These are phyloP conservation scores for Parthenolecanium corni DNA, from an alignment of 2,888 invertebrate species.

Conservation along the genomic window DNA sequence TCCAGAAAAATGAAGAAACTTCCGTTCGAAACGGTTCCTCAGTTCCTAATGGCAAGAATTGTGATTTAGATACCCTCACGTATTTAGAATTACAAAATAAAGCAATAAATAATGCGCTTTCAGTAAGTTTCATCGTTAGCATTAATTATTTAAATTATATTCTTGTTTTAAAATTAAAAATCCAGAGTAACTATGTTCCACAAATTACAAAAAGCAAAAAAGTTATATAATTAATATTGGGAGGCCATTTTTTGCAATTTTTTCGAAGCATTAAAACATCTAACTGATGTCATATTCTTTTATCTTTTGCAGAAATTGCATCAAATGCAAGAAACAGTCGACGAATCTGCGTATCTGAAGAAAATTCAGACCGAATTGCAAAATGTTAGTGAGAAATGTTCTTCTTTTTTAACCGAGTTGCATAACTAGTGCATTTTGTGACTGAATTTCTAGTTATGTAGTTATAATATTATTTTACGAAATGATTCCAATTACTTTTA, in stretches of 20 bases:
- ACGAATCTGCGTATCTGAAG: background rate
- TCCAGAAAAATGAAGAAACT: too few relatives aligned
- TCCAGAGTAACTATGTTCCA: too few relatives aligned
- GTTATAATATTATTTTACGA: too few relatives aligned
- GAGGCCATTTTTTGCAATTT: background rate
- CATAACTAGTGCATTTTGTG: too few relatives aligned
- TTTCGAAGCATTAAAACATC: background rate
- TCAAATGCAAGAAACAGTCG: constrained; percentile 4
- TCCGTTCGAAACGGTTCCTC: too few relatives aligned
- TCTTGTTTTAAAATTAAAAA: too few relatives aligned
- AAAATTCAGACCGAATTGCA: background rate
- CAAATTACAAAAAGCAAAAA: too few relatives aligned
- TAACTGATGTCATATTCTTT: background rate
- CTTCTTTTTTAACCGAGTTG: background rate
- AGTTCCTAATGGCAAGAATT: too few relatives aligned
- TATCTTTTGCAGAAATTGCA: background rate
- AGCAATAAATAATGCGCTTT: background rate
- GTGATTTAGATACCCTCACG: background rate
- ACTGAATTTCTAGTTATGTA: too few relatives aligned
- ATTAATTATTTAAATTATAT: too few relatives aligned
- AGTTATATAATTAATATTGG: too few relatives aligned
- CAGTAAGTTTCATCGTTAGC: background rate
- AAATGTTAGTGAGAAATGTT: background rate
- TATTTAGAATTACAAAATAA: background rate
- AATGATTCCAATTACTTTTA: too few relatives aligned